Evolutionary conservation across 2,797 vertebrate species (phyloP).

Genomic region (Loris lydekkerianus): DNA sequence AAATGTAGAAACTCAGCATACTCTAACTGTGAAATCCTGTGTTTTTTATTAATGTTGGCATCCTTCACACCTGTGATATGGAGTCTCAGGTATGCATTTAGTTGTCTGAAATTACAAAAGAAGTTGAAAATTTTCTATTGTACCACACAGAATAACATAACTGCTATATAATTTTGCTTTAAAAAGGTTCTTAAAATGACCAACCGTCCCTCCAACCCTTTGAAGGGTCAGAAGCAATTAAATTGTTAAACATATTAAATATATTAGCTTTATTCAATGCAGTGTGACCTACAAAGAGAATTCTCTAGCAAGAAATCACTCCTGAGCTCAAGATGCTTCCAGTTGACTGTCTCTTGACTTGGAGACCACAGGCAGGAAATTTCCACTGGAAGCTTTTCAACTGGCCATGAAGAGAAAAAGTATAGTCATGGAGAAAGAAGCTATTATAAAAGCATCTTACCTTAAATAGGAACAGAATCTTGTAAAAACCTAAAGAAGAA

Average conservation of each 20-base stretch:
- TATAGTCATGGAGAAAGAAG: not conserved
- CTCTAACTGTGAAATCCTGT: conserved; percentile 19
- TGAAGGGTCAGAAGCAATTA: not conserved
- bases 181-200: not conserved
- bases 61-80: not conserved
- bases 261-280: not conserved
- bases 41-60: not conserved
- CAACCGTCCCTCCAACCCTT: not conserved
- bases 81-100: not conserved
- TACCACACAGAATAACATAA: not conserved
- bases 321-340: not conserved
- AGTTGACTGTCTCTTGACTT: not conserved
- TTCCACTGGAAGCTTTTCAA: not conserved
- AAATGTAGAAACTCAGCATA: not conserved
- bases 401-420: not conserved
- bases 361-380: not conserved
- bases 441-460: not conserved
- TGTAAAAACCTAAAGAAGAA: not conserved
- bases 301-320: not conserved
- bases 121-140: not conserved
- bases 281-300: not conserved
- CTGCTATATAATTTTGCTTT: not conserved
- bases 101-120: conserved; percentile 22
- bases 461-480: not conserved
- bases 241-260: not conserved